A percentile compares a stretch with the other conserved stretches of the same genome.
Conservation (phyloP, 2,888 invertebrate genomes). For the Hemaris fuciformis region DNA sequence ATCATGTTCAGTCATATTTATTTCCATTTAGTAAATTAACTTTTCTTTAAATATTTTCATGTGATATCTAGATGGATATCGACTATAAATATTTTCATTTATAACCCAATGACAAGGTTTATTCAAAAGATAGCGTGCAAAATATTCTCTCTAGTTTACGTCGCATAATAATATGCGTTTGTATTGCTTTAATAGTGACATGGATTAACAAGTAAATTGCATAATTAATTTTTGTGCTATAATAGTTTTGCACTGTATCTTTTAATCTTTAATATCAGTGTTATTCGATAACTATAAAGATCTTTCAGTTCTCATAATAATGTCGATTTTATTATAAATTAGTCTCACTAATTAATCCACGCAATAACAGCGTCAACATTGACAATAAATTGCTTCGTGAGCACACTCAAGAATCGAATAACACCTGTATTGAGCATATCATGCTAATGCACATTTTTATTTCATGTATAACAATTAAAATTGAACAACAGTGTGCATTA, state of each 20-base stretch:
- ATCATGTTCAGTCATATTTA: too few species aligned
- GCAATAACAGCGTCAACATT: too few species aligned
- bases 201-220: not conserved
- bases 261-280: not conserved
- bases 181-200: not conserved
- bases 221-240: not conserved
- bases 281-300: not conserved
- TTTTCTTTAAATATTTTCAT: too few species aligned
- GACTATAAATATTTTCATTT: not conserved
- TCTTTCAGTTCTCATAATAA: not conserved
- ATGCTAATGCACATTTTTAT: not conserved
- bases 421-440: not conserved
- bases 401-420: not conserved
- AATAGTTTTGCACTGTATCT: conserved; percentile 4
- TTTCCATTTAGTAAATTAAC: too few species aligned
- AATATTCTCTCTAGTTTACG: not conserved
- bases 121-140: not conserved
- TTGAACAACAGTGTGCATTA: not conserved
- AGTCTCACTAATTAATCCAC: too few species aligned
- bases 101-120: not conserved
- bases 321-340: too few species aligned
- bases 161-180: not conserved
- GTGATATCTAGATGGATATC: too few species aligned
- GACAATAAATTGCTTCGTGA: too few species aligned
- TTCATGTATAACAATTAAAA: not conserved